Conservation (phyloP, 2,888 invertebrate genomes). For the Lasioglossum villosulum region DNA sequence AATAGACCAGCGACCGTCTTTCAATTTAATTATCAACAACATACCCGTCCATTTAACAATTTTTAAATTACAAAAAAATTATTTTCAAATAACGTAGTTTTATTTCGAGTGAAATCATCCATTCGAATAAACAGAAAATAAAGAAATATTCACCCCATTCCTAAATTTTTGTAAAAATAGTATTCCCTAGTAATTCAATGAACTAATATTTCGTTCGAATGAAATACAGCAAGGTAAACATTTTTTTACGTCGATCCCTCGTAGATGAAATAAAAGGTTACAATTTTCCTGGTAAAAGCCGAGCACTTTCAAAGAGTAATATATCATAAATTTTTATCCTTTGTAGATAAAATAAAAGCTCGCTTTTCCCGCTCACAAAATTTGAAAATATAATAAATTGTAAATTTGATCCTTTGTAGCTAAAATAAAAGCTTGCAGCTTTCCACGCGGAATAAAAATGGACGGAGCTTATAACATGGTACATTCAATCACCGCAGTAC, state of each 20-base stretch:
- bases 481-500: background rate
- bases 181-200: background rate
- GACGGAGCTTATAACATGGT: background rate
- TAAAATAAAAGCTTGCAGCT: background rate
- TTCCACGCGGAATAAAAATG: background rate
- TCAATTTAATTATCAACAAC: background rate
- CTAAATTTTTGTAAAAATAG: background rate
- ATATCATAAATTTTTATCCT: background rate
- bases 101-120: background rate
- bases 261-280: background rate
- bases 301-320: background rate
- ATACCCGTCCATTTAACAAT: background rate
- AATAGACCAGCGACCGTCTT: fast-evolving
- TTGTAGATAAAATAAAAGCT: background rate
- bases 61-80: background rate
- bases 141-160: background rate
- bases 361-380: background rate
- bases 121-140: background rate
- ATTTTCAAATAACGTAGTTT: background rate
- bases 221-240: background rate
- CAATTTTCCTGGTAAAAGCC: background rate
- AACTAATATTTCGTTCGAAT: background rate
- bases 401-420: background rate
- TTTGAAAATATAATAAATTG: slow-evolving; percentile 1
- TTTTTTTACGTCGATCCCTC: background rate